These are phyloP conservation scores for Adrianichthys oophorus DNA, from an alignment of 2,797 vertebrate species.

Conservation along the genomic window DNA sequence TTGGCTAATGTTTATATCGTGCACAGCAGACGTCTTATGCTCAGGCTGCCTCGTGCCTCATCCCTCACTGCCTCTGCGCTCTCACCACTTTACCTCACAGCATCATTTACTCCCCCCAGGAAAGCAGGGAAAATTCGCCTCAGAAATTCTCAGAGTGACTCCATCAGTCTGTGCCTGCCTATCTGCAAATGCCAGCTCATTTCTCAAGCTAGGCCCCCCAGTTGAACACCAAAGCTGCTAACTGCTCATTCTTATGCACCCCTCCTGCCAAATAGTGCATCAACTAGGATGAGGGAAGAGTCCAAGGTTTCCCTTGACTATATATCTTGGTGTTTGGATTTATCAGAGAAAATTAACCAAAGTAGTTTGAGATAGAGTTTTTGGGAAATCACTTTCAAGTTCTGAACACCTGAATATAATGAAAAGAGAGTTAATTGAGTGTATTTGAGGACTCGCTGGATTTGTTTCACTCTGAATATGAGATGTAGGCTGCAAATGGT, in stretches of 20 bases:
- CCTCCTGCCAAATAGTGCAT: slow-evolving; percentile 68
- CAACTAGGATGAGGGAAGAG: slow-evolving; percentile 58
- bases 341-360: slow-evolving; percentile 49
- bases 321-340: slow-evolving; percentile 49
- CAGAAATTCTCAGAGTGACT: slow-evolving; percentile 60
- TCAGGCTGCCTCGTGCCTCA: slow-evolving; percentile 27
- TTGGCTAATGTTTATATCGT: slow-evolving; percentile 39
- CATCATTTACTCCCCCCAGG: slow-evolving; percentile 55
- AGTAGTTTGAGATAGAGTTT: slow-evolving; percentile 20
- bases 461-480: slow-evolving; percentile 2
- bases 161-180: slow-evolving; percentile 71
- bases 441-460: slow-evolving; percentile 5
- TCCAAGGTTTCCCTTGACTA: slow-evolving; percentile 53
- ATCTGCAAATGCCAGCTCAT: slow-evolving; percentile 76
- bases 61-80: slow-evolving; percentile 8
- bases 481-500: neutral
- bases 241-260: slow-evolving; percentile 72
- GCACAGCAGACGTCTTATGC: slow-evolving; percentile 41
- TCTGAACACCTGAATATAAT: slow-evolving; percentile 44
- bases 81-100: slow-evolving; percentile 37
- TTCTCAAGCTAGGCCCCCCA: slow-evolving; percentile 65
- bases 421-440: slow-evolving; percentile 30
- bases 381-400: slow-evolving; percentile 29
- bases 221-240: slow-evolving; percentile 61
- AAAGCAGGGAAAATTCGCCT: slow-evolving; percentile 56